A percentile compares a stretch with the other conserved stretches of the same genome.
Evolutionary conservation across 2,113 vertebrate genomes (phyloP).

Genomic region (Alexandromys fortis): DNA sequence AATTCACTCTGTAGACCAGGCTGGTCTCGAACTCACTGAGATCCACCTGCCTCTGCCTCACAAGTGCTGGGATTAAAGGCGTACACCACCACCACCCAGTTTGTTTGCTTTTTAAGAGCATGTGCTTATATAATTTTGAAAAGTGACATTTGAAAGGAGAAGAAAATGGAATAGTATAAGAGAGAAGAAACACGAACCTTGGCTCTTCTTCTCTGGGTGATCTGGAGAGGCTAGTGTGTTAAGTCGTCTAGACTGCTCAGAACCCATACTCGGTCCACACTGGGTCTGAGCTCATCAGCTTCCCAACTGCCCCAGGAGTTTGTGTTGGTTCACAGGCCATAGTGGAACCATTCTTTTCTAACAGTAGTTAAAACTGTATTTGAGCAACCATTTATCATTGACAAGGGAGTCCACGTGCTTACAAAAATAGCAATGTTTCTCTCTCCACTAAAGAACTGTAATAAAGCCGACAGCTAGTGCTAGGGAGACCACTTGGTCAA

Average conservation of each 20-base stretch:
- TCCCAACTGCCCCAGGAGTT: background rate
- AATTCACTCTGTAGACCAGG: too few relatives aligned
- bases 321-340: background rate
- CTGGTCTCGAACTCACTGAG: too few relatives aligned
- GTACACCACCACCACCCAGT: too few relatives aligned
- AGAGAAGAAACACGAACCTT: background rate
- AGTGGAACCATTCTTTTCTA: background rate
- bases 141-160: constrained; percentile 22
- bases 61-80: too few relatives aligned
- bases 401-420: background rate
- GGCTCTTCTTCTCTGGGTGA: background rate
- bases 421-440: background rate
- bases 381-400: constrained; percentile 12
- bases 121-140: background rate
- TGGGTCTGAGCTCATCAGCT: constrained; percentile 16
- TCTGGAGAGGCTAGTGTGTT: background rate
- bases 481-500: accelerated
- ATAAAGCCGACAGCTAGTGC: background rate
- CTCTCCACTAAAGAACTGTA: background rate
- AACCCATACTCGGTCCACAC: background rate
- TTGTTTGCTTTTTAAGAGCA: background rate
- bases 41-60: too few relatives aligned
- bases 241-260: background rate
- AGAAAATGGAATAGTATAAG: background rate
- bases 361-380: background rate